Conservation (phyloP, 2,797 vertebrate genomes). For the Pogonophryne albipinna region DNA sequence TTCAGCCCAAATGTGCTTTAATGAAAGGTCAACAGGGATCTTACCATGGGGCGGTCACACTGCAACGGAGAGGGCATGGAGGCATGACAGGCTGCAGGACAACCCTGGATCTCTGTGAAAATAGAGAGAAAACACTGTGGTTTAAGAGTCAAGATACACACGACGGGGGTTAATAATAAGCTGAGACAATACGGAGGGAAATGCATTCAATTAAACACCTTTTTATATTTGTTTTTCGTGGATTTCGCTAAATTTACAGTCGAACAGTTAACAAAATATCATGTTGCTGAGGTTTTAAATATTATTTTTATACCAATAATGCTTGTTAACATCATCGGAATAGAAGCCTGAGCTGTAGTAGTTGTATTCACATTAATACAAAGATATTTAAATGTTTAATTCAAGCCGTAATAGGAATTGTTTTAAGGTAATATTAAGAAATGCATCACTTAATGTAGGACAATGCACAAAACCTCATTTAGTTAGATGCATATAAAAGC, state of each 20-base stretch:
- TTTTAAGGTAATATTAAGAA: background rate
- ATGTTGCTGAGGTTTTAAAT: background rate
- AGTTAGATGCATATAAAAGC: background rate
- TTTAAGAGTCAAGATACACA: background rate
- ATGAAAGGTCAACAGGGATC: slow-evolving; percentile 76
- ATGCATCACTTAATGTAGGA: background rate
- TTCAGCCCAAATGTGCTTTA: slow-evolving; percentile 71
- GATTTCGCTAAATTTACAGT: background rate
- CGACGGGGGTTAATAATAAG: background rate
- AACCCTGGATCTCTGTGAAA: slow-evolving; percentile 49
- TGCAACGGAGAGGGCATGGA: slow-evolving; percentile 44
- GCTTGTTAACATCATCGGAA: background rate
- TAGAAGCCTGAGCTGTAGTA: background rate
- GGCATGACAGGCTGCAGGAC: slow-evolving; percentile 41
- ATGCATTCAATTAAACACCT: background rate
- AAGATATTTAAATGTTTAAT: background rate
- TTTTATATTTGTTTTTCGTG: background rate
- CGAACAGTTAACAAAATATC: background rate
- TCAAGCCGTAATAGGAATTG: background rate
- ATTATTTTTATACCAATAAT: slow-evolving; percentile 4
- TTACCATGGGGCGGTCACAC: slow-evolving; percentile 73
- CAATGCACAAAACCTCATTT: background rate
- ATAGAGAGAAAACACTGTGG: background rate
- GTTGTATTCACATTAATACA: slow-evolving; percentile 10
- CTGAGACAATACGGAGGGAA: background rate